phyloP scores from a whole-genome alignment of 2,113 vertebrate species.

The Sus scrofa region DNA sequence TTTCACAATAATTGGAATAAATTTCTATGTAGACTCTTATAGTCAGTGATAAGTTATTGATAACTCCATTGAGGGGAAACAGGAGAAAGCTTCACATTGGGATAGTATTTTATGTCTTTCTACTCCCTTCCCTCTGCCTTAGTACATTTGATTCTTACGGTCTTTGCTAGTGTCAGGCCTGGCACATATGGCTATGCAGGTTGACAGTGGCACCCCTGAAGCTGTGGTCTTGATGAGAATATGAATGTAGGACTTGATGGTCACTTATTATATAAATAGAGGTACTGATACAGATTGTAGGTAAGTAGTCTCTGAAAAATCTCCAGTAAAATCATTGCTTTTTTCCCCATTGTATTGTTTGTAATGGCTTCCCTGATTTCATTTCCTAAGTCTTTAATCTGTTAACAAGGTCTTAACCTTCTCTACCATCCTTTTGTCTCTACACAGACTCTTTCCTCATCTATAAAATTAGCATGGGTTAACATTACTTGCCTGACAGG shows the following conservation, averaged over 20 bases:
- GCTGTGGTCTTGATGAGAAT: conserved; percentile 14
- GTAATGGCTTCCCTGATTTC: neutral
- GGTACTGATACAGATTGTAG: neutral
- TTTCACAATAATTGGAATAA: conserved; percentile 33
- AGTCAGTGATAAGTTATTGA: conserved; percentile 7
- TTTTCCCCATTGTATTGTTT: conserved; percentile 33
- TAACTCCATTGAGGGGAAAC: conserved; percentile 17
- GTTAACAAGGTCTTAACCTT: neutral
- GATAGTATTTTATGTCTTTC: conserved; percentile 45
- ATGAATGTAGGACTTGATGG: neutral
- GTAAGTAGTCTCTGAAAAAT: neutral
- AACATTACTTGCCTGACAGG: neutral
- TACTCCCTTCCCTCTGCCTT: neutral
- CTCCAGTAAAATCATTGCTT: neutral
- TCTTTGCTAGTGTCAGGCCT: neutral
- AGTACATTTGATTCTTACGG: conserved; percentile 36
- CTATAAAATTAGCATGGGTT: neutral
- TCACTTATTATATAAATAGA: neutral
- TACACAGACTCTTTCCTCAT: conserved; percentile 21
- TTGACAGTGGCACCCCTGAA: neutral
- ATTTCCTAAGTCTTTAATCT: conserved; percentile 36
- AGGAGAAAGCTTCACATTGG: neutral
- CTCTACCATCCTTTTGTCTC: neutral
- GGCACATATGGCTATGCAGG: neutral
- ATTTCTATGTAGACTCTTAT: neutral